Conservation (phyloP, 2,888 invertebrate genomes). For the Craniophora ligustri region DNA sequence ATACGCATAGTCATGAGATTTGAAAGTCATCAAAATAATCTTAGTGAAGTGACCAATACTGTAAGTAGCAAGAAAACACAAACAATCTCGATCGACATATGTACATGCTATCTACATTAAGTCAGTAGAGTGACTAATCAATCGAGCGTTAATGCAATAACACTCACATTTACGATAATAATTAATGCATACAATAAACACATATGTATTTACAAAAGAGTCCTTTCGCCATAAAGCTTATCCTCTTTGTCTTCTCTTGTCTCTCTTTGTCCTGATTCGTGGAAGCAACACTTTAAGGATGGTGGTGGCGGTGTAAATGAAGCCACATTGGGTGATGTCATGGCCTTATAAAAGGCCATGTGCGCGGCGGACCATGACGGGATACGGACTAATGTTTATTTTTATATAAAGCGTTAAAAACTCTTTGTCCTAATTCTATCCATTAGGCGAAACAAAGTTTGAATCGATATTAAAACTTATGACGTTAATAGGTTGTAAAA, state of each 20-base stretch:
- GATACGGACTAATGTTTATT: slow-evolving; percentile 60
- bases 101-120: slow-evolving; percentile 16
- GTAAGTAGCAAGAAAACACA: slow-evolving; percentile 2
- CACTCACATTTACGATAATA: slow-evolving; percentile 34
- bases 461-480: not conserved
- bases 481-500: not conserved
- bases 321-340: slow-evolving; percentile 71
- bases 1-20: not conserved
- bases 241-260: too few species aligned
- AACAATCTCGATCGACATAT: not conserved
- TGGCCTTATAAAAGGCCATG: slow-evolving; percentile 65
- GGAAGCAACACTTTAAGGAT: slow-evolving; percentile 51
- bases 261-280: slow-evolving; percentile 62
- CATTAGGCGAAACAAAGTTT: not conserved
- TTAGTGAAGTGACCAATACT: not conserved
- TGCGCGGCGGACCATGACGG: slow-evolving; percentile 68
- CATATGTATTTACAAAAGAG: slow-evolving; percentile 15
- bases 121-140: slow-evolving; percentile 36
- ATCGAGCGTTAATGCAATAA: slow-evolving; percentile 23
- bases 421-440: slow-evolving; percentile 30
- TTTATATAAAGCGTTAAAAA: slow-evolving; percentile 30
- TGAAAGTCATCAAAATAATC: not conserved
- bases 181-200: slow-evolving; percentile 24
- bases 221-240: slow-evolving; percentile 17
- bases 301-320: slow-evolving; percentile 60